Percentiles rank a stretch among this genome's conserved stretches.
Evolutionary conservation across 2,888 invertebrate genomes (phyloP).

Genomic region (Teinopalpus imperialis): DNA sequence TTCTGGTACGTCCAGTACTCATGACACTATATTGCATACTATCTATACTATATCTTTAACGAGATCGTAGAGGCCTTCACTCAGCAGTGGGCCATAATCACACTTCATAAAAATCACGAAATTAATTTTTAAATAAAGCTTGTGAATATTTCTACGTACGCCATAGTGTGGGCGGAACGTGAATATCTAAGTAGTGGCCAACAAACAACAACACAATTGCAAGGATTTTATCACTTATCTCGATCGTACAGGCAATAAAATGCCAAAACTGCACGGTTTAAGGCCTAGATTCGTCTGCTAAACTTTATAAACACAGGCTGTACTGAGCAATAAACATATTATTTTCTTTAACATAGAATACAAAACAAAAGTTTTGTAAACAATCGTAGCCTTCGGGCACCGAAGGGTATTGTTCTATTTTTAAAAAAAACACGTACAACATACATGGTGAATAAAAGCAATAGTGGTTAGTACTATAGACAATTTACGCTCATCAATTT

Average conservation of each 20-base stretch:
- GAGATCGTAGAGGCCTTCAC: no score
- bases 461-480: no score
- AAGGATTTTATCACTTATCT: constrained; percentile 19
- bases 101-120: no score
- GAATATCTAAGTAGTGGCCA: constrained; percentile 19
- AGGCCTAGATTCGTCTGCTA: constrained; percentile 8
- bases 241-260: constrained; percentile 17
- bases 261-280: not conserved
- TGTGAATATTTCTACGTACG: not conserved
- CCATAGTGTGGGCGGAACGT: constrained; percentile 13
- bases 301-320: not conserved
- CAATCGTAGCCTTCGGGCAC: constrained; percentile 28
- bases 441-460: no score
- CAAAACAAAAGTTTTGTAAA: constrained; percentile 30
- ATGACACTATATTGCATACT: no score
- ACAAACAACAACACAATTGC: constrained; percentile 19
- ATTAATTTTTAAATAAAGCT: no score
- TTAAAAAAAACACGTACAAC: constrained; percentile 5
- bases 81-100: no score
- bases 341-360: constrained; percentile 28
- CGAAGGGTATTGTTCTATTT: constrained; percentile 20
- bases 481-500: no score
- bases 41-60: no score
- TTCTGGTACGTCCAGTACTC: no score
- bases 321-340: constrained; percentile 21